Conservation (phyloP, 2,888 invertebrate genomes). For the Dasysyrphus albostriatus region DNA sequence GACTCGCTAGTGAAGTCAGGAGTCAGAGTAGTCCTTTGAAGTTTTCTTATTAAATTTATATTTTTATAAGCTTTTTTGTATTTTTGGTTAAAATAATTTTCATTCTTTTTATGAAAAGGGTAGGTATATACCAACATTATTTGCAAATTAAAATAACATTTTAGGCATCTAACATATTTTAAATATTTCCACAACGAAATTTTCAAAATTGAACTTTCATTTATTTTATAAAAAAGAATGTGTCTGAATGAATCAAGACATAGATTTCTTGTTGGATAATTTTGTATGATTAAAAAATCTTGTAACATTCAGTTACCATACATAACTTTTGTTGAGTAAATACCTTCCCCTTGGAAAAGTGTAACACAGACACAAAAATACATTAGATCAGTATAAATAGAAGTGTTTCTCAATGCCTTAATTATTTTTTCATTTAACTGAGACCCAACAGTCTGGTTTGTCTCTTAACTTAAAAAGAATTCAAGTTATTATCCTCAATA, state of each 20-base stretch:
- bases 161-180: too few species aligned
- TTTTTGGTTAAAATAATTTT: not conserved
- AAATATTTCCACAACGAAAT: too few species aligned
- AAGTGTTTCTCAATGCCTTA: not conserved
- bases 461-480: conserved; percentile 19
- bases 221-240: not conserved
- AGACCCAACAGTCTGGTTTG: not conserved
- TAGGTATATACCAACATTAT: not conserved
- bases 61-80: conserved; percentile 1
- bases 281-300: not conserved
- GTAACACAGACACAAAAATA: not conserved
- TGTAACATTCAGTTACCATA: conserved; percentile 7
- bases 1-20: conserved; percentile 45
- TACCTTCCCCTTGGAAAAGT: not conserved
- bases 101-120: not conserved
- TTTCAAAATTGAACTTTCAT: not conserved
- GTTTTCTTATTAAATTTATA: conserved; percentile 51
- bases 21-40: conserved; percentile 40
- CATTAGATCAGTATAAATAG: not conserved
- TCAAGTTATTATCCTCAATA: not conserved
- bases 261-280: not conserved
- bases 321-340: conserved; percentile 9
- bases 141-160: not conserved
- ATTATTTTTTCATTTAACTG: not conserved
- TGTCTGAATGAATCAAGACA: not conserved